Conservation (phyloP, 2,888 invertebrate genomes). For the Antheraea yamamai region DNA sequence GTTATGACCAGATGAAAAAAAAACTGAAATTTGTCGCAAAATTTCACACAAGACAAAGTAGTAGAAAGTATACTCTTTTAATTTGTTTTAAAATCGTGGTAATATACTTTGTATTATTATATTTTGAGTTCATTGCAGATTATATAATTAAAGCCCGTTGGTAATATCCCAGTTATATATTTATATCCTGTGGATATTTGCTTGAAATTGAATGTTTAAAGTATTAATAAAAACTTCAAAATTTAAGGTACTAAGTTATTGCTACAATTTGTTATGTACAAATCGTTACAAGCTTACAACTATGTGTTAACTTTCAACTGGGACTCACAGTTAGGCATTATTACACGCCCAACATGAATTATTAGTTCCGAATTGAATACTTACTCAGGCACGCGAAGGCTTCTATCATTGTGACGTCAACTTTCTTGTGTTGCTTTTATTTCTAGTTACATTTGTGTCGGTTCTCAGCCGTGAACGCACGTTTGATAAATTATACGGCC, state of each 20-base stretch:
- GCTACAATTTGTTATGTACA: not conserved
- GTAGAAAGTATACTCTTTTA: no score
- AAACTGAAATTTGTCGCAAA: no score
- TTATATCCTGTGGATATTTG: not conserved
- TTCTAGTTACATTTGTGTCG: conserved; percentile 65
- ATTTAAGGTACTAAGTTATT: not conserved
- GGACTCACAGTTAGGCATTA: conserved; percentile 49
- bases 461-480: conserved; percentile 63
- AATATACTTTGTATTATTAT: no score
- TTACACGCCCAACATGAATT: conserved; percentile 57
- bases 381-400: conserved; percentile 60
- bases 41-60: no score
- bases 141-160: no score
- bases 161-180: no score
- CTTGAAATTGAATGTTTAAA: not conserved
- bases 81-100: no score
- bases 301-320: conserved; percentile 30
- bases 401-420: conserved; percentile 68
- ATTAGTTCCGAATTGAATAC: conserved; percentile 64
- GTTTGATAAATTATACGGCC: conserved; percentile 32
- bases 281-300: not conserved
- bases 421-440: conserved; percentile 73
- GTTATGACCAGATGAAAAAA: no score
- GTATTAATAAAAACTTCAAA: not conserved
- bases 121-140: no score